phyloP scores from a whole-genome alignment of 2,113 vertebrate species.

The Oryctolagus cuniculus region DNA sequence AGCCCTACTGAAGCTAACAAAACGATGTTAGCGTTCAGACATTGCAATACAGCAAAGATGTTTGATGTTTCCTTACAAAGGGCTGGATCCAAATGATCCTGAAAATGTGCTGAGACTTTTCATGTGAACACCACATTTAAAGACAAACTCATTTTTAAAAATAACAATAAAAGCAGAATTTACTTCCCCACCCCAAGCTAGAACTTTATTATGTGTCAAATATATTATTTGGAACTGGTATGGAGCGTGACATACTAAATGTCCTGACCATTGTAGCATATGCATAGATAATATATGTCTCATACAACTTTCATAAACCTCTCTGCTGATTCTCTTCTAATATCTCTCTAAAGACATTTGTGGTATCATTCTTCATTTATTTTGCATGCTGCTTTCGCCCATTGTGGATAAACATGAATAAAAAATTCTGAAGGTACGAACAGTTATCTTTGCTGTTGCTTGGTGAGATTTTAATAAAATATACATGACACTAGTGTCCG shows the following conservation, averaged over 20 bases:
- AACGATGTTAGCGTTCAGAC: slow-evolving; percentile 9
- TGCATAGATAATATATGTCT: slow-evolving; percentile 81
- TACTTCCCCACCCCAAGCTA: slow-evolving; percentile 69
- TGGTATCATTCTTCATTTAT: slow-evolving; percentile 83
- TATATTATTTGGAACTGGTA: slow-evolving; percentile 77
- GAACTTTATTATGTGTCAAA: slow-evolving; percentile 73
- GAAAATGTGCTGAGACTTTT: slow-evolving; percentile 76
- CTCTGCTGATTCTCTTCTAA: slow-evolving; percentile 81
- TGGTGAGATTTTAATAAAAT: slow-evolving; percentile 78
- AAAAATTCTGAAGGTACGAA: slow-evolving; percentile 80
- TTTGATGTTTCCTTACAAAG: slow-evolving; percentile 64
- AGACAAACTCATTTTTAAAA: slow-evolving; percentile 80
- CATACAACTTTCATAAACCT: slow-evolving; percentile 82
- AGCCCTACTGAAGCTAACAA: slow-evolving; percentile 60
- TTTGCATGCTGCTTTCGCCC: slow-evolving; percentile 79
- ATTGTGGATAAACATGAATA: slow-evolving; percentile 82
- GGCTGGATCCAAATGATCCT: slow-evolving; percentile 38
- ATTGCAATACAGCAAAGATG: background rate
- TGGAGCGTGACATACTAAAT: slow-evolving; percentile 77
- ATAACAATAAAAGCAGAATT: slow-evolving; percentile 68
- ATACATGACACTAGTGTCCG: slow-evolving; percentile 56
- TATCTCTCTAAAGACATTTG: slow-evolving; percentile 81
- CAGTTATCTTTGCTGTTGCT: slow-evolving; percentile 64
- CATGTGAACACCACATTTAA: slow-evolving; percentile 77
- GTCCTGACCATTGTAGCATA: slow-evolving; percentile 67